Evolutionary conservation across 2,113 vertebrate genomes (phyloP).

Genomic region (Engystomops pustulosus): DNA sequence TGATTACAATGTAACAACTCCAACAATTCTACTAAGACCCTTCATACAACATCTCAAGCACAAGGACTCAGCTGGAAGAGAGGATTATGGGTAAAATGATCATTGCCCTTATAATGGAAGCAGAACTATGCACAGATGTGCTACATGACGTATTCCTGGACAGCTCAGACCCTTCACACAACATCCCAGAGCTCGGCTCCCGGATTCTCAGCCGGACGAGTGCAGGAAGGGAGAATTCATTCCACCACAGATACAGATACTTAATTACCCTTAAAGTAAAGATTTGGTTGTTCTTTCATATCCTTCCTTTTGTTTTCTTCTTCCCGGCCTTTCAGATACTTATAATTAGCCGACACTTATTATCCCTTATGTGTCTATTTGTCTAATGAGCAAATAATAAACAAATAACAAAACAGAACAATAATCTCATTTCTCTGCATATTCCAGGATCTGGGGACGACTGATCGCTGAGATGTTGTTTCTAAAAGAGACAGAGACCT

Average conservation of each 20-base stretch:
- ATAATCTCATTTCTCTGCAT: conserved; percentile 18
- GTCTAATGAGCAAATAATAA: conserved; percentile 36
- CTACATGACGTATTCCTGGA: too few species aligned
- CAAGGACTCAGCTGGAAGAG: not conserved
- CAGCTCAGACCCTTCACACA: too few species aligned
- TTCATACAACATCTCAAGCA: too few species aligned
- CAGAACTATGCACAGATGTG: too few species aligned
- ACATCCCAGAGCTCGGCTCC: too few species aligned
- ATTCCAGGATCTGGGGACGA: not conserved
- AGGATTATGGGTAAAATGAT: too few species aligned
- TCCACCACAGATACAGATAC: not conserved
- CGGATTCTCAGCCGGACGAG: too few species aligned
- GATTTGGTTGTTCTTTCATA: conserved; percentile 29
- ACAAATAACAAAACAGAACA: conserved; percentile 10
- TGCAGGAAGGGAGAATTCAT: too few species aligned
- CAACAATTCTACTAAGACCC: too few species aligned
- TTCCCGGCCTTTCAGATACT: conserved; percentile 36
- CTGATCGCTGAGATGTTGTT: not conserved
- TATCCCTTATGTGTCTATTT: conserved; percentile 45
- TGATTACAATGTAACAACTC: too few species aligned
- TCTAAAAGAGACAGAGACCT: not conserved
- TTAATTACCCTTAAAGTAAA: conserved; percentile 41
- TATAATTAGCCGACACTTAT: conserved; percentile 41
- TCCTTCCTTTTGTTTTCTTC: conserved; percentile 37
- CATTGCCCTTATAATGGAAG: too few species aligned